Evolutionary conservation across 1,140 invertebrate species (phyloP).

Genomic region (Cotesia typhae): DNA sequence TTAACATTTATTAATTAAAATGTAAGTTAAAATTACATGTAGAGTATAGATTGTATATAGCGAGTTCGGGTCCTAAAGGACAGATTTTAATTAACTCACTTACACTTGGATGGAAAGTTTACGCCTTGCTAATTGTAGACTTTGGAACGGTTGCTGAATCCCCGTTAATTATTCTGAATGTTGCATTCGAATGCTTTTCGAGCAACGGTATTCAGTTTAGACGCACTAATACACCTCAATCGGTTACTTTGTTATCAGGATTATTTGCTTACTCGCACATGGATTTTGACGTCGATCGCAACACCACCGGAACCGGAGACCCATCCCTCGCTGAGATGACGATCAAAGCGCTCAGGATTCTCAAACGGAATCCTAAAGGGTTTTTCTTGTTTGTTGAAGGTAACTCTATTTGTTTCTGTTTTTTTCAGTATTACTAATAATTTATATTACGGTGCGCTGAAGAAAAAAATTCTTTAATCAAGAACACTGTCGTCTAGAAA

Average conservation of each 20-base stretch:
- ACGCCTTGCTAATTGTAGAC: constrained; percentile 3
- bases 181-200: background rate
- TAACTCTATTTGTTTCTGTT: constrained; percentile 57
- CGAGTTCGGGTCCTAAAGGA: background rate
- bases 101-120: background rate
- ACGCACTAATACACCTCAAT: constrained; percentile 18
- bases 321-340: constrained; percentile 87
- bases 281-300: constrained; percentile 68
- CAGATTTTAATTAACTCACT: constrained; percentile 7
- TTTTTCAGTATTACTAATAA: background rate
- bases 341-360: constrained; percentile 79
- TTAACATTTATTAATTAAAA: too few species aligned
- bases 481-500: too few species aligned
- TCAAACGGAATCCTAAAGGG: constrained; percentile 81
- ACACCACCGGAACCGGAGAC: constrained; percentile 71
- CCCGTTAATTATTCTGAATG: constrained; percentile 1
- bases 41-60: background rate
- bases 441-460: too few species aligned
- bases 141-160: constrained; percentile 1
- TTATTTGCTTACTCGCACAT: constrained; percentile 69
- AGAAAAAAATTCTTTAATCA: too few species aligned
- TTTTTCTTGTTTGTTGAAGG: constrained; percentile 92
- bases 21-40: too few species aligned
- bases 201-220: background rate
- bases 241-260: constrained; percentile 54